These are phyloP conservation scores for Cyrtorhinus lividipennis DNA, from an alignment of 1,140 invertebrate genomes.

Conservation along the genomic window DNA sequence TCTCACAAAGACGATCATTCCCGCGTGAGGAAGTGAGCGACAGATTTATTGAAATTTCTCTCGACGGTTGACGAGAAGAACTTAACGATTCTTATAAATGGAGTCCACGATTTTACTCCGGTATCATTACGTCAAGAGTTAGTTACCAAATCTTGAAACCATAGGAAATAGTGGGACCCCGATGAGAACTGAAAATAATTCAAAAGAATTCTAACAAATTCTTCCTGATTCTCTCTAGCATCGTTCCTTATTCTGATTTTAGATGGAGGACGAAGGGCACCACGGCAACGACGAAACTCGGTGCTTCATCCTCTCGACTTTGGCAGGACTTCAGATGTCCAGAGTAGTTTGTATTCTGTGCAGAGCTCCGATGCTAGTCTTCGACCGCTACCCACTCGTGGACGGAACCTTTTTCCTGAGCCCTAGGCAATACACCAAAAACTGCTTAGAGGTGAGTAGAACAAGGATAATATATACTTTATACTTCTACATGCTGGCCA, in stretches of 20 bases:
- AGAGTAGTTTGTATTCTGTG: constrained; percentile 79
- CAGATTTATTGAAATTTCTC: too few relatives aligned
- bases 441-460: constrained; percentile 67
- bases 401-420: constrained; percentile 96
- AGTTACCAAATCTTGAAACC: too few relatives aligned
- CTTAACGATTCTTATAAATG: too few relatives aligned
- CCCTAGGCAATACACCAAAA: constrained; percentile 70
- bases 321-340: constrained; percentile 69
- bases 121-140: neutral
- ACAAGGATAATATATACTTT: too few relatives aligned
- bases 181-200: too few relatives aligned
- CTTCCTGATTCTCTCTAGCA: neutral
- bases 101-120: neutral
- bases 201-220: too few relatives aligned
- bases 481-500: too few relatives aligned
- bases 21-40: too few relatives aligned
- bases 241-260: constrained; percentile 19
- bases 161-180: too few relatives aligned
- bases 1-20: too few relatives aligned
- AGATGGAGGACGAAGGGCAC: constrained; percentile 95
- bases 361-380: constrained; percentile 73
- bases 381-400: constrained; percentile 90
- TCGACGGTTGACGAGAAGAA: too few relatives aligned
- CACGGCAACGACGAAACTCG: constrained; percentile 94
- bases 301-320: constrained; percentile 78